Evolutionary conservation across 2,888 invertebrate genomes (phyloP).

Genomic region (Athrips mouffetella): DNA sequence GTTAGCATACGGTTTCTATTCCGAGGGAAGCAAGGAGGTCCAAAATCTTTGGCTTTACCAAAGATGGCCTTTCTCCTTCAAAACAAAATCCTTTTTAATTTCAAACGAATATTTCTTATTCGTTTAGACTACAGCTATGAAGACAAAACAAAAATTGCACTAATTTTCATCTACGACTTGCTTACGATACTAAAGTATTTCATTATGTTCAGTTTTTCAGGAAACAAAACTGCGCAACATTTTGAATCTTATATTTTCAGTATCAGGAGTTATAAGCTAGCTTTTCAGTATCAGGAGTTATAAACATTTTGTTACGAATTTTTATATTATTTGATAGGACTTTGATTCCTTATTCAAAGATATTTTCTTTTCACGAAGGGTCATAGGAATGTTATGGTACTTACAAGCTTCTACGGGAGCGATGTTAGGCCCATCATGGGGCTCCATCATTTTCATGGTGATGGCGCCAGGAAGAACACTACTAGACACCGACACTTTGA

Average conservation of each 20-base stretch:
- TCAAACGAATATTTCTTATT: background rate
- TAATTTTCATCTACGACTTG: background rate
- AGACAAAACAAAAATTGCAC: background rate
- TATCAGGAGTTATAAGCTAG: background rate
- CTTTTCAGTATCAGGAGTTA: background rate
- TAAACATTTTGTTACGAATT: background rate
- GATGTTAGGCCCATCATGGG: constrained; percentile 78
- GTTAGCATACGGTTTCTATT: too few relatives aligned
- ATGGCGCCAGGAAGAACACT: constrained; percentile 67
- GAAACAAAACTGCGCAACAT: constrained; percentile 8
- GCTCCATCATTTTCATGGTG: constrained; percentile 72
- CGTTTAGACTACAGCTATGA: background rate
- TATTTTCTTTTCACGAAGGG: background rate
- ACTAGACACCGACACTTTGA: constrained; percentile 70
- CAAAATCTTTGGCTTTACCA: too few relatives aligned
- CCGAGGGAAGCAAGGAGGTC: too few relatives aligned
- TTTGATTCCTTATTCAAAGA: too few relatives aligned
- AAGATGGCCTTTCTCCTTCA: too few relatives aligned
- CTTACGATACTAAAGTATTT: background rate
- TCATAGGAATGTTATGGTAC: constrained; percentile 31
- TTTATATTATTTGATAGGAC: background rate
- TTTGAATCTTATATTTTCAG: background rate
- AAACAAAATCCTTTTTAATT: too few relatives aligned
- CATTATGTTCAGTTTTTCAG: background rate
- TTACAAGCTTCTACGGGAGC: constrained; percentile 74